Conservation (phyloP, 2,113 vertebrate genomes). For the Neoarius graeffei region DNA sequence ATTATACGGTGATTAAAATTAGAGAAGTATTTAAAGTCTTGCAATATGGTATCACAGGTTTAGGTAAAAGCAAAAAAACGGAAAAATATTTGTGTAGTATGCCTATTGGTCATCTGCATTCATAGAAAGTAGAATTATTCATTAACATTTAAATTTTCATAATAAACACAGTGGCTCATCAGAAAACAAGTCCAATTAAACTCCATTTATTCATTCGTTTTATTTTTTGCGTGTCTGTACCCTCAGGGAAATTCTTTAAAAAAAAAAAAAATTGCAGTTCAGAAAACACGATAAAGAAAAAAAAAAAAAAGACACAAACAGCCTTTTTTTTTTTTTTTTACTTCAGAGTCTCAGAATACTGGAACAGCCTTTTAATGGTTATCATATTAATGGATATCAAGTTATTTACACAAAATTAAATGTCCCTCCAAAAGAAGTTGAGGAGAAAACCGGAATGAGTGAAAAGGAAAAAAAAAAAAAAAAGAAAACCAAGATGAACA, state of each 20-base stretch:
- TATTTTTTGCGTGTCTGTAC: constrained; percentile 11
- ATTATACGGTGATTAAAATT: background rate
- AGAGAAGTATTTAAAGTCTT: background rate
- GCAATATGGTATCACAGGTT: too few species aligned
- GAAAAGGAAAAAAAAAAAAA: background rate
- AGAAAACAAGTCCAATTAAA: background rate
- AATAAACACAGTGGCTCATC: background rate
- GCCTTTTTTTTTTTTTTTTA: background rate
- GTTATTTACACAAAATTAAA: constrained; percentile 53
- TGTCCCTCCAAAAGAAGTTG: constrained; percentile 18
- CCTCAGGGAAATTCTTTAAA: background rate
- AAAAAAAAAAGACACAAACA: background rate
- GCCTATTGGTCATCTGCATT: background rate
- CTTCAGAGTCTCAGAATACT: constrained; percentile 41
- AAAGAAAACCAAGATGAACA: constrained; percentile 27
- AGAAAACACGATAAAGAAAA: background rate
- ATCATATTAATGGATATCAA: constrained; percentile 50
- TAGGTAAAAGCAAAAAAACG: too few species aligned
- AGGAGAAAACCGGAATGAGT: constrained; percentile 43
- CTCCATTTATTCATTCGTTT: background rate
- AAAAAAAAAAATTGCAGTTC: background rate
- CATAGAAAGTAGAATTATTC: background rate
- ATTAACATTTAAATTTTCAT: too few species aligned
- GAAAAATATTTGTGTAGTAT: too few species aligned
- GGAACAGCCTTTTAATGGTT: constrained; percentile 52